Evolutionary conservation across 2,888 invertebrate species (phyloP).

Genomic region (Uloborus plumipes): DNA sequence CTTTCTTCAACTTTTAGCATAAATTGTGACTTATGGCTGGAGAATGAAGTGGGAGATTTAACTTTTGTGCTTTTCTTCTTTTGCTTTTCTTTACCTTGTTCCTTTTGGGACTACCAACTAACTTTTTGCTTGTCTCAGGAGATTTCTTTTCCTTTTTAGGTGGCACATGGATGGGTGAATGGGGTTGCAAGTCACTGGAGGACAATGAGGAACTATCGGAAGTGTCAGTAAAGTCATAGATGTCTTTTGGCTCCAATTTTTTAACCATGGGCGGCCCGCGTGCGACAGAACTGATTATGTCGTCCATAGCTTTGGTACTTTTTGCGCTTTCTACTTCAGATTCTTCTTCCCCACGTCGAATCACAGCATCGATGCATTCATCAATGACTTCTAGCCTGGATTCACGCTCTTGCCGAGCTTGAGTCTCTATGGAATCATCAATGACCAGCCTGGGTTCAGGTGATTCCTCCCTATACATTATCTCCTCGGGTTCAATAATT

Average conservation of each 20-base stretch:
- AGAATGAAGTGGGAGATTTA: constrained; percentile 33
- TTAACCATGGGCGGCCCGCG: constrained; percentile 40
- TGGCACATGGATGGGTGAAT: constrained; percentile 45
- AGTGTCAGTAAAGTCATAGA: constrained; percentile 64
- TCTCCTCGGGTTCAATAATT: constrained; percentile 30
- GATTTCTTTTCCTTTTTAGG: constrained; percentile 63
- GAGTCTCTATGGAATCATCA: constrained; percentile 63
- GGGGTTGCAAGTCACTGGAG: constrained; percentile 28
- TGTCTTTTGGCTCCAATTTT: constrained; percentile 62
- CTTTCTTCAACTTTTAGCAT: constrained; percentile 44
- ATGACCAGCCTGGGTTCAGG: constrained; percentile 62
- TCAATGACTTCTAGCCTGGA: constrained; percentile 61
- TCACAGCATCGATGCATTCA: constrained; percentile 64
- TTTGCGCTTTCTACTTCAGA: constrained; percentile 36
- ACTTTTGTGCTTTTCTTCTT: constrained; percentile 50
- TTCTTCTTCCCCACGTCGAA: constrained; percentile 56
- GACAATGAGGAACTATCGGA: constrained; percentile 50
- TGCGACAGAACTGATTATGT: constrained; percentile 64
- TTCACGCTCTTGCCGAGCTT: constrained; percentile 60
- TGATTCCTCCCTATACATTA: constrained; percentile 45
- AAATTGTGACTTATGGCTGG: constrained; percentile 41
- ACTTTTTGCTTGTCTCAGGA: constrained; percentile 27
- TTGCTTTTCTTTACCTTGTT: constrained; percentile 52
- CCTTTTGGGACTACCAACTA: constrained; percentile 53
- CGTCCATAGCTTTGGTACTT: constrained; percentile 60